Evolutionary conservation across 2,888 invertebrate genomes (phyloP).

Genomic region (Ormyrus nitidulus): DNA sequence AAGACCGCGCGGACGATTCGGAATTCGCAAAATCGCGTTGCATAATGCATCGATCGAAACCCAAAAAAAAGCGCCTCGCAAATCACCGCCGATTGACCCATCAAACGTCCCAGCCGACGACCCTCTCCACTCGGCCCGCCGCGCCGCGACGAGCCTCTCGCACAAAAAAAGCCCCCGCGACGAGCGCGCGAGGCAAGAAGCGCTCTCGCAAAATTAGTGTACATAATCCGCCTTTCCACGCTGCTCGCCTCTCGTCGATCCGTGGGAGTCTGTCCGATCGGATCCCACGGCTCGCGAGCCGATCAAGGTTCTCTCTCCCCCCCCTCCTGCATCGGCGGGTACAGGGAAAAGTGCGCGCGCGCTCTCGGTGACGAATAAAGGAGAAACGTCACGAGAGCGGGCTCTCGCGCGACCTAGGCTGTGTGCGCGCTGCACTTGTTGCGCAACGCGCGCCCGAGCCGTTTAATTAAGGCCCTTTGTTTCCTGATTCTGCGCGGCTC

Average conservation of each 20-base stretch:
- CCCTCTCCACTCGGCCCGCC: background rate
- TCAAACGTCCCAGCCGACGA: background rate
- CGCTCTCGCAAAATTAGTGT: constrained; percentile 40
- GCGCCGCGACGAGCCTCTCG: background rate
- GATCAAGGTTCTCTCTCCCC: constrained; percentile 41
- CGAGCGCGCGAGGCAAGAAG: constrained; percentile 1
- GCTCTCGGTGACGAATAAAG: constrained; percentile 9
- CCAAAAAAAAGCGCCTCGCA: too few species aligned
- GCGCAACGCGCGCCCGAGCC: too few species aligned
- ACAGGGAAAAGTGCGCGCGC: constrained; percentile 1
- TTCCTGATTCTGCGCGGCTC: too few species aligned
- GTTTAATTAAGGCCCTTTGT: too few species aligned
- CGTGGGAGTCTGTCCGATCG: constrained; percentile 48
- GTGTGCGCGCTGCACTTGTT: too few species aligned
- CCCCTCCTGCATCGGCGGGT: background rate
- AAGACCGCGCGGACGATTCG: too few species aligned
- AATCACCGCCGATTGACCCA: too few species aligned
- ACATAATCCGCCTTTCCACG: constrained; percentile 25
- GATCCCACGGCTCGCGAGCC: constrained; percentile 43
- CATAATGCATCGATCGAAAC: too few species aligned
- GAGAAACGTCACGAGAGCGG: constrained; percentile 32
- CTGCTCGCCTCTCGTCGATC: background rate
- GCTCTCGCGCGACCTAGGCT: background rate
- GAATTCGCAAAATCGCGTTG: too few species aligned
- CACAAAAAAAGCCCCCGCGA: background rate